Evolutionary conservation across 2,113 vertebrate species (phyloP).

Genomic region (Sorex fumeus): DNA sequence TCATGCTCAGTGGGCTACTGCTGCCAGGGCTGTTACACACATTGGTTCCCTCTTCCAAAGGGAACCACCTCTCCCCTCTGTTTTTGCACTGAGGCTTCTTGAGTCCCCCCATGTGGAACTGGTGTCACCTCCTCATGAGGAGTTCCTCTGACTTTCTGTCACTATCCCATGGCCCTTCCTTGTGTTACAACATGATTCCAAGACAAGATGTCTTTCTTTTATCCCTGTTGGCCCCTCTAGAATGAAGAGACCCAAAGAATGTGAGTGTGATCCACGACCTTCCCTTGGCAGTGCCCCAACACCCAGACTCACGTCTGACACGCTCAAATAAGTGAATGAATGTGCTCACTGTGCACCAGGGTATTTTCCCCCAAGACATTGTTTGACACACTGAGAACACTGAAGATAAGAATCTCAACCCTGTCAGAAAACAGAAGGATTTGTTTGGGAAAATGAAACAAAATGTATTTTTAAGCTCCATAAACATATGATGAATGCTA

Average conservation of each 20-base stretch:
- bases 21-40: neutral
- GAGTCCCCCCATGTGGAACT: no score
- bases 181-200: neutral
- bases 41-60: neutral
- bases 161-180: neutral
- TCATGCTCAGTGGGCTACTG: neutral
- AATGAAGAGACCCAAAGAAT: neutral
- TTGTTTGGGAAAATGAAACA: slow-evolving; percentile 75
- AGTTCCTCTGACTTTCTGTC: neutral
- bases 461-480: slow-evolving; percentile 78
- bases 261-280: neutral
- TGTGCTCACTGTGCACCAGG: neutral
- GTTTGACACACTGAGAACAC: slow-evolving; percentile 18
- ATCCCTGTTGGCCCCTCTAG: neutral
- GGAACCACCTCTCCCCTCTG: neutral
- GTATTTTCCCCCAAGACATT: slow-evolving; percentile 30
- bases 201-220: neutral
- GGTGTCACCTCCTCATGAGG: neutral
- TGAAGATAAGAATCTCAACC: slow-evolving; percentile 53
- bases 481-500: slow-evolving; percentile 81
- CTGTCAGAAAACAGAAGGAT: slow-evolving; percentile 77
- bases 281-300: fast-evolving
- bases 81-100: neutral
- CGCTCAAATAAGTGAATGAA: neutral
- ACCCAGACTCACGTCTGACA: fast-evolving